Percentiles rank a stretch among this genome's conserved stretches.
phyloP scores from a whole-genome alignment of 2,113 vertebrate genomes.

The Xyliphius kryptos region DNA sequence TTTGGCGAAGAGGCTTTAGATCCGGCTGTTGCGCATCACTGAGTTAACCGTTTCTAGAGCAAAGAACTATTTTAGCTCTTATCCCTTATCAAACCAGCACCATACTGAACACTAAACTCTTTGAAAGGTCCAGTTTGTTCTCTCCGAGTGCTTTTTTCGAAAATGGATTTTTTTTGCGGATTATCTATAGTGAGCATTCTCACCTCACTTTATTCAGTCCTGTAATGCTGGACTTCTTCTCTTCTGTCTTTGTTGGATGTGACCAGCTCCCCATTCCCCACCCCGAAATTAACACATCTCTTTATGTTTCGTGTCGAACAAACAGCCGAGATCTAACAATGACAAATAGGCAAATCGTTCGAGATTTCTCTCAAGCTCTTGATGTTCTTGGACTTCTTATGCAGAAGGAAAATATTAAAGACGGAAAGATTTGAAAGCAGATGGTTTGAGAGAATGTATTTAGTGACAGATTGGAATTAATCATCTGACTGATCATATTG shows the following conservation, averaged over 20 bases:
- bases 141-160: too few relatives aligned
- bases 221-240: slow-evolving; percentile 2
- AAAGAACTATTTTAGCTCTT: not conserved
- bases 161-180: slow-evolving; percentile 5
- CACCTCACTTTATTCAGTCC: not conserved
- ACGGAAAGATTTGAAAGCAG: slow-evolving; percentile 2
- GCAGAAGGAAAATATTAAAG: not conserved
- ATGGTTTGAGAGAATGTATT: slow-evolving; percentile 9
- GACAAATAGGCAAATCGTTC: not conserved
- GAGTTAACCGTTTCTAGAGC: not conserved
- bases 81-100: not conserved
- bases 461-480: not conserved
- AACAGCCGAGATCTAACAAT: not conserved
- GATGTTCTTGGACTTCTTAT: slow-evolving; percentile 8
- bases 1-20: not conserved
- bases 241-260: not conserved
- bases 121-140: too few relatives aligned
- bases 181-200: not conserved
- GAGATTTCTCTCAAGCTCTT: not conserved
- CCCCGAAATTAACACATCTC: not conserved
- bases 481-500: not conserved
- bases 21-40: not conserved
- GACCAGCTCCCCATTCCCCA: too few relatives aligned
- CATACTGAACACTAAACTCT: not conserved
- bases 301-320: not conserved